phyloP scores from a whole-genome alignment of 2,797 vertebrate species.

The Schizothorax lantsangensis region DNA sequence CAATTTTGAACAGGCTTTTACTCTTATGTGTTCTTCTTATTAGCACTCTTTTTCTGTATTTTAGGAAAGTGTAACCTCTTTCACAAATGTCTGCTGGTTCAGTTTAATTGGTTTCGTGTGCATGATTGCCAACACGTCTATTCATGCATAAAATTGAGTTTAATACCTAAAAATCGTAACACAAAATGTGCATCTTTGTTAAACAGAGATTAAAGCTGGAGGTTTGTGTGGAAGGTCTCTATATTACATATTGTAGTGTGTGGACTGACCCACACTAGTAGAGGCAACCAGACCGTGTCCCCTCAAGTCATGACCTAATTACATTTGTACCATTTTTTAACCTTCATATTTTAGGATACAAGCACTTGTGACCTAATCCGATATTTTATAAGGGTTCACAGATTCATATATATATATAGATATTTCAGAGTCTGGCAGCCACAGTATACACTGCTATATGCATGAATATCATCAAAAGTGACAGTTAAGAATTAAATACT shows the following conservation, averaged over 20 bases:
- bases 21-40: background rate
- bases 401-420: background rate
- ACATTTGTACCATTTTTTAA: background rate
- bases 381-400: background rate
- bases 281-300: background rate
- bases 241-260: background rate
- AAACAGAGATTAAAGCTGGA: background rate
- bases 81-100: background rate
- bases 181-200: background rate
- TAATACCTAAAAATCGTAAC: slow-evolving; percentile 2
- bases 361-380: background rate
- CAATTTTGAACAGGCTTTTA: background rate
- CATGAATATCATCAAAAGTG: background rate
- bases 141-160: slow-evolving; percentile 24
- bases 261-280: slow-evolving; percentile 17
- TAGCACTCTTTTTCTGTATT: background rate
- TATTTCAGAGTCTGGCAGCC: background rate
- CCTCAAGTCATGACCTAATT: slow-evolving; percentile 34
- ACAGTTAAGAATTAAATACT: too few relatives aligned
- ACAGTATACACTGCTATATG: too few relatives aligned
- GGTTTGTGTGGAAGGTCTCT: background rate
- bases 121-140: background rate
- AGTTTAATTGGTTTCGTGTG: background rate
- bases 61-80: background rate
- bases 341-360: background rate